These are phyloP conservation scores for Epinephelus lanceolatus DNA, from an alignment of 2,113 vertebrate genomes.

Conservation along the genomic window DNA sequence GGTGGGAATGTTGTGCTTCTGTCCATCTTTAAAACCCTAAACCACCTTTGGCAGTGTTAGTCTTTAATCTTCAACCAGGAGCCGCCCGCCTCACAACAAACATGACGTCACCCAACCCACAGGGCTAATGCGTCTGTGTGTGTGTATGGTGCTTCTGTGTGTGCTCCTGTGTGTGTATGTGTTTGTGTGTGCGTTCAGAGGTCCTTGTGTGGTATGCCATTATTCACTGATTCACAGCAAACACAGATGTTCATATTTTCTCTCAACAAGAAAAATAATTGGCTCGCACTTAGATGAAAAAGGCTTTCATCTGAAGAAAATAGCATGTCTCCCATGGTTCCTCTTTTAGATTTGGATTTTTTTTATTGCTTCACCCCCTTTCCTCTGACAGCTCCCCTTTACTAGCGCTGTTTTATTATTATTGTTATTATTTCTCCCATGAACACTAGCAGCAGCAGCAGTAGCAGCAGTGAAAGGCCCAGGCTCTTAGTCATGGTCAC, in stretches of 20 bases:
- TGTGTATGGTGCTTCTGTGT: not conserved
- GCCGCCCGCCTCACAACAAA: constrained; percentile 59
- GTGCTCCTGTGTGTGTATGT: not conserved
- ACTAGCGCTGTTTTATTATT: not conserved
- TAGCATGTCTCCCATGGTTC: constrained; percentile 17
- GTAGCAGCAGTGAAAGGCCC: not conserved
- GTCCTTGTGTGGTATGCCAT: constrained; percentile 33
- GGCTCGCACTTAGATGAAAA: constrained; percentile 58
- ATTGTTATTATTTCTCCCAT: constrained; percentile 18
- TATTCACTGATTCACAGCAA: constrained; percentile 67
- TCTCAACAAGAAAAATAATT: constrained; percentile 69
- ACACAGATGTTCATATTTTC: constrained; percentile 75
- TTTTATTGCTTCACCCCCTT: constrained; percentile 21
- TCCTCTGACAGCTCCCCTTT: constrained; percentile 7
- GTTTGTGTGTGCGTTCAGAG: constrained; percentile 34
- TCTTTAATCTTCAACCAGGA: constrained; percentile 67
- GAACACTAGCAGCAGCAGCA: not conserved
- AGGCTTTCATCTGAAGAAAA: constrained; percentile 66
- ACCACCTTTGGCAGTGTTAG: constrained; percentile 57
- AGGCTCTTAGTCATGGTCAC: not conserved
- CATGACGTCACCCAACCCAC: constrained; percentile 63
- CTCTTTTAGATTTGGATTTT: constrained; percentile 18
- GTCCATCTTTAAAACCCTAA: constrained; percentile 66
- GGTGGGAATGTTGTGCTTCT: constrained; percentile 68
- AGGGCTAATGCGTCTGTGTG: constrained; percentile 32